These are phyloP conservation scores for Drosophila pseudotakahashii DNA, from an alignment of 2,888 invertebrate genomes.

Conservation along the genomic window DNA sequence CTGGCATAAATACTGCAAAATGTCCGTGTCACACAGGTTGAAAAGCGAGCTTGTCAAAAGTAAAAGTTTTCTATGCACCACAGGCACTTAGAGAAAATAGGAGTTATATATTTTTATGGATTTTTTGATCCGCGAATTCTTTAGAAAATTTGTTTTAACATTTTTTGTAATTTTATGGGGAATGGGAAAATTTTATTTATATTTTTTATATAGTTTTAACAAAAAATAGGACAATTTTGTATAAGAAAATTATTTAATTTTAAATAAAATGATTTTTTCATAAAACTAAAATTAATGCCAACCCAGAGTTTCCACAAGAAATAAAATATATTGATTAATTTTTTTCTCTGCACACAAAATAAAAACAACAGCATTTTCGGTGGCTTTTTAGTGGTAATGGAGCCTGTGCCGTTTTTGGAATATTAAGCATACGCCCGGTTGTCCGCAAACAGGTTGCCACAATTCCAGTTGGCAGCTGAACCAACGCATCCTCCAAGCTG, in stretches of 20 bases:
- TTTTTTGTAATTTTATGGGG: too few relatives aligned
- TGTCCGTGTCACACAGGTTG: conserved; percentile 19
- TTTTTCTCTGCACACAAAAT: not conserved
- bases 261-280: too few relatives aligned
- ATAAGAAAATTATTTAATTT: too few relatives aligned
- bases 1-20: conserved; percentile 6
- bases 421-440: conserved; percentile 36
- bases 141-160: too few relatives aligned
- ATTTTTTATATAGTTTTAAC: too few relatives aligned
- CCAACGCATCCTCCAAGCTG: conserved; percentile 45
- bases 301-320: too few relatives aligned
- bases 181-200: too few relatives aligned
- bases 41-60: conserved; percentile 14
- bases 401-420: conserved; percentile 9
- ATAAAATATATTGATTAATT: not conserved
- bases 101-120: not conserved
- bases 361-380: conserved; percentile 1
- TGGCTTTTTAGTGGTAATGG: conserved; percentile 12
- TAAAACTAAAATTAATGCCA: too few relatives aligned
- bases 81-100: not conserved
- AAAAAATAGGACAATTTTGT: too few relatives aligned
- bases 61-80: conserved; percentile 10
- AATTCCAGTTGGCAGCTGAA: conserved; percentile 11
- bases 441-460: conserved; percentile 27
- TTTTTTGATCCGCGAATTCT: too few relatives aligned